Evolutionary conservation across 2,797 vertebrate species (phyloP), one percentile per base, ranked within the genome.

Genomic region (Sparus aurata): DNA sequence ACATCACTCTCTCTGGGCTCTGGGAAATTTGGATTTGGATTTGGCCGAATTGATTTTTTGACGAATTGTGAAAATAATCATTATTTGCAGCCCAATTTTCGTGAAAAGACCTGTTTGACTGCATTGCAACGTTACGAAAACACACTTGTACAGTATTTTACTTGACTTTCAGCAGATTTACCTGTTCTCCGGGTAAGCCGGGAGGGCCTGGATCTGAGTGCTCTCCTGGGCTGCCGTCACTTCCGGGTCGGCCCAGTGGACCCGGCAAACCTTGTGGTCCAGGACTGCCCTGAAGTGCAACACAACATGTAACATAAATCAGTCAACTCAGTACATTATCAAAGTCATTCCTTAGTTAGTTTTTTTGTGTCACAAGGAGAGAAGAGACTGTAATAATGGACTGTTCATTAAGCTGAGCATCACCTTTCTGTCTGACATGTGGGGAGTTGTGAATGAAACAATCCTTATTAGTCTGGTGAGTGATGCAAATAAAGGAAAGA

Each of bases 251-350:
- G 5, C 95, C 96, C 27, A 85, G 86, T 34, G 93, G 93, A 47
- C 95, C 95, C 3, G 88, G 94, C 20, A 93, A 68, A 16, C 96
- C 96, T 23, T 76, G 73, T 58, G 92, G 91, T 61, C 95, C 96
- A 34, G 66, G 75, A 80, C 41, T 79, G 0, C 95, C 95, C 95
- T 96, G 62, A 53, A 45, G 49, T 11, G 61, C 5, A 81, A 69
- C 12, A 45, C 34, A 80, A 30, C 12, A 74, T 41, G 3, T 38
- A 17, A 30, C 20, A 30, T 64, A 45, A 27, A 17, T 59, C 1
- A 69, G 20, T 20, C 18, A 73, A 61, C 43, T 61, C 38, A 71
- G 15, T 50, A 2, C 0, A 2, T 12, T 43, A 20, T 70, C 54
- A 70, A 52, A 58, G 34, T 18, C 6, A 47, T 38, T 38, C 38